Evolutionary conservation across 2,888 invertebrate genomes (phyloP), one percentile per base, ranked within the genome.

Genomic region (Cantharis nigra): DNA sequence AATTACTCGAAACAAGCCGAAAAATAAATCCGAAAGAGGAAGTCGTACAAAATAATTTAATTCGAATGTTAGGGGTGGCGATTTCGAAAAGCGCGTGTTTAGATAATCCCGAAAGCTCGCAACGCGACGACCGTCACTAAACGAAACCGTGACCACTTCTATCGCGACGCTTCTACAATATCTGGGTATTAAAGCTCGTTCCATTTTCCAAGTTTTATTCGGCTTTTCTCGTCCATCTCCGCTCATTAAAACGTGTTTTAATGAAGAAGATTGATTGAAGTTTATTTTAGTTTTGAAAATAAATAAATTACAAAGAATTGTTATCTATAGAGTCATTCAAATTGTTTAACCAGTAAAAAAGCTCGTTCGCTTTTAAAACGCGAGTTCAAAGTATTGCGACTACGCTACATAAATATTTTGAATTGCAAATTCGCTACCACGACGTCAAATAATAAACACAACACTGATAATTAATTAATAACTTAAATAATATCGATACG

Each of bases 151-250:
- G 72, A 63, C 23, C 30, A 76, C 78, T 76, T 76, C 78, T 78
- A 76, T 72, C 76, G 71, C 67, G 76, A 71, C 78, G 76, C 76
- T 70, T 73, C 20, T 20, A 20, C 20, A 26, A 67, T 73, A 78
- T 75, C 78, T 80, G 80, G 81, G 81, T 80, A 79, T 81, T 49
- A 79, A 82, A 80, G 80, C 78, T 79, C 80, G 79, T 78, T 69
- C 18, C 75, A 70, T 75, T 82, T 81, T 78, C 81, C 65, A 81
- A 81, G 81, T 81, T 80, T 67, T 30, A 77, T 70, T 82, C 81
- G 82, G 79, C 70, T 70, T n/a, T 69, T 63, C 20, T 82, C 82
- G 82, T 75, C 65, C 63, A 26, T 69, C 30, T 75, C 81, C 82
- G 81, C 72, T 74, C 71, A 78, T 76, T 75, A 75, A 62, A 28